Percentiles rank a stretch among this genome's conserved stretches.
Evolutionary conservation across 1,140 invertebrate species (phyloP).

Genomic region (Eumaeus atala): DNA sequence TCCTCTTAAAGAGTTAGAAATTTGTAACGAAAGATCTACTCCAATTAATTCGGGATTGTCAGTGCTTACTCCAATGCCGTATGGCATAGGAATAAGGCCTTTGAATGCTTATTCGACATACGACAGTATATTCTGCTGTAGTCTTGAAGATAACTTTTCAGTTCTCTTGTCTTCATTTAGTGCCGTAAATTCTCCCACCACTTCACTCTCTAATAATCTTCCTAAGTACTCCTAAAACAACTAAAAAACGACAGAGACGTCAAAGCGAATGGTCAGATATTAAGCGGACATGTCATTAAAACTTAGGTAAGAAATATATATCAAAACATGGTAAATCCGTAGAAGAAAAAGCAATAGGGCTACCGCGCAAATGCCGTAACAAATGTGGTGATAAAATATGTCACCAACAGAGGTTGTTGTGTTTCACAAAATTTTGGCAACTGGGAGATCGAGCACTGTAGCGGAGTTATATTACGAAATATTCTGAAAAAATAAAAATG

Average conservation of each 20-base stretch:
- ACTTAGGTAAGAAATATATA: slow-evolving; percentile 14
- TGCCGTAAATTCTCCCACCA: slow-evolving; percentile 4
- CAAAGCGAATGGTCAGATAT: slow-evolving; percentile 12
- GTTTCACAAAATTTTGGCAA: slow-evolving; percentile 24
- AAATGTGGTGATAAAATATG: slow-evolving; percentile 14
- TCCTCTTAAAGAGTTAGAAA: too few relatives aligned
- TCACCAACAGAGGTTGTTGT: neutral
- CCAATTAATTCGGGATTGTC: too few relatives aligned
- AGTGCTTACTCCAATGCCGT: slow-evolving; percentile 9
- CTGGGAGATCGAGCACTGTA: slow-evolving; percentile 16
- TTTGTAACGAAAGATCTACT: too few relatives aligned
- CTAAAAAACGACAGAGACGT: slow-evolving; percentile 14
- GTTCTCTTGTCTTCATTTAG: neutral
- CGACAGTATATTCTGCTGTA: slow-evolving; percentile 4
- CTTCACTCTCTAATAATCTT: neutral
- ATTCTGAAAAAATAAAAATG: slow-evolving; percentile 16
- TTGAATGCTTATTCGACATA: slow-evolving; percentile 9
- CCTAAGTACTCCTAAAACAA: slow-evolving; percentile 6
- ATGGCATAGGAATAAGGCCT: slow-evolving; percentile 9
- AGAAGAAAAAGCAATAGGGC: neutral
- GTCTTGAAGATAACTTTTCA: slow-evolving; percentile 1
- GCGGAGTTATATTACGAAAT: slow-evolving; percentile 21
- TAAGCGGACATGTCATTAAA: slow-evolving; percentile 9
- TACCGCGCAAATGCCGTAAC: slow-evolving; percentile 9
- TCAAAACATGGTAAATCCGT: slow-evolving; percentile 11